Percentiles rank a stretch among this genome's conserved stretches.
Conservation (phyloP, 2,113 vertebrate species). For the Rhadina sibilatrix region DNA sequence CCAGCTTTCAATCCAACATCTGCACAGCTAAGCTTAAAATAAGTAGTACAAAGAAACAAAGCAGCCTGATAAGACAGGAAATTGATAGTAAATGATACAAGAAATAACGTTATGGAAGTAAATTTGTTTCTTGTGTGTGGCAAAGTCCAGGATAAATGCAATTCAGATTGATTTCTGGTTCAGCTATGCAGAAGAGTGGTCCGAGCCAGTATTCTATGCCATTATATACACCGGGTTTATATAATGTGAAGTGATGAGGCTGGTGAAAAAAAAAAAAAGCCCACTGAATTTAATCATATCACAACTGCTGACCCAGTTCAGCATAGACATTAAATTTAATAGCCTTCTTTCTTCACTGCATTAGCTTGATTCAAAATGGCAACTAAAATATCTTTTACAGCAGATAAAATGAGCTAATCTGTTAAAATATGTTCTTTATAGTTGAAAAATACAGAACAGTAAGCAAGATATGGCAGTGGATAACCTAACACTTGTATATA, state of each 20-base stretch:
- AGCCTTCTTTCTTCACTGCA: slow-evolving; percentile 8
- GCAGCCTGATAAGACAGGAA: background rate
- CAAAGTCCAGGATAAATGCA: background rate
- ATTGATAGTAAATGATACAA: background rate
- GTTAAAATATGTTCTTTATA: background rate
- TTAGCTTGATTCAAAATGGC: slow-evolving; percentile 37
- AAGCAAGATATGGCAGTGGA: background rate
- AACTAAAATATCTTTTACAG: slow-evolving; percentile 23
- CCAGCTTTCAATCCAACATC: background rate
- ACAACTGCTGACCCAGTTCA: background rate
- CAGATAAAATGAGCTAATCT: background rate
- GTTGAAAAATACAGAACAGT: background rate
- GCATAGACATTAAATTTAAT: slow-evolving; percentile 28
- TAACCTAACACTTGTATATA: background rate
- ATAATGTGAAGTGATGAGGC: background rate
- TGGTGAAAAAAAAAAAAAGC: background rate
- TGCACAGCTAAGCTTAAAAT: background rate
- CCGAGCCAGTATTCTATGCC: background rate
- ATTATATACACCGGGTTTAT: background rate
- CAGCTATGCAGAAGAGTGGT: background rate
- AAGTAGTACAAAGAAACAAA: background rate
- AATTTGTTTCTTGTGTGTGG: background rate
- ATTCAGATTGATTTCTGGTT: background rate
- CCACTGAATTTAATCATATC: background rate
- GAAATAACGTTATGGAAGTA: background rate